These are phyloP conservation scores for Lissocephala sabroskyi DNA, from an alignment of 2,888 invertebrate genomes.

Conservation along the genomic window DNA sequence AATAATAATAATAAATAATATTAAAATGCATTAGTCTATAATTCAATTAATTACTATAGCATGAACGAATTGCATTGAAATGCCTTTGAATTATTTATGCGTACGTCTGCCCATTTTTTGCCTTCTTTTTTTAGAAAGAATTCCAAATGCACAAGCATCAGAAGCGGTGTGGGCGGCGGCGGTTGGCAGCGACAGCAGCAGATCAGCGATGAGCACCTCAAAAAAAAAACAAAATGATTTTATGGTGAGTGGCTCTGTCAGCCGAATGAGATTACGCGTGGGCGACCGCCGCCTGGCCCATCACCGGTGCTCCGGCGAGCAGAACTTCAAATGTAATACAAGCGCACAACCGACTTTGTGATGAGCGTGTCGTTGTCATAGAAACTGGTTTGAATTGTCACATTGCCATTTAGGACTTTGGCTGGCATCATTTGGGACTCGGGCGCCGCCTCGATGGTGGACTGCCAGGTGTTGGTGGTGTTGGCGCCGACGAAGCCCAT, in stretches of 20 bases:
- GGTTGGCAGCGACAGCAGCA: conserved; percentile 19
- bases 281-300: not conserved
- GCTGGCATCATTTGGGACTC: conserved; percentile 99
- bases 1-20: conserved; percentile 34
- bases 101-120: not conserved
- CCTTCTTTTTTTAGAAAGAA: not conserved
- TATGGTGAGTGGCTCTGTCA: conserved; percentile 10
- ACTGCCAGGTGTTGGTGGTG: conserved; percentile 99
- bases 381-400: conserved; percentile 97
- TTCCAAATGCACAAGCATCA: not conserved
- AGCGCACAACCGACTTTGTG: conserved; percentile 93
- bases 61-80: conserved; percentile 50
- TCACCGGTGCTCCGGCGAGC: not conserved
- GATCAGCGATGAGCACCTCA: conserved; percentile 39
- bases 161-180: not conserved
- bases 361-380: conserved; percentile 95
- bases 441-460: conserved; percentile 97
- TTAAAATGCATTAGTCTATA: conserved; percentile 58
- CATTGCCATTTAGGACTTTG: conserved; percentile 95
- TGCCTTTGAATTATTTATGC: conserved; percentile 24
- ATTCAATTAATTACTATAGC: conserved; percentile 23
- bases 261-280: conserved; percentile 6
- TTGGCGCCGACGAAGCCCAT: conserved; percentile 99
- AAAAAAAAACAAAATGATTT: too few species aligned
- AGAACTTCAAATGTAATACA: conserved; percentile 88